These are phyloP conservation scores for Callosobruchus maculatus DNA, from an alignment of 2,888 invertebrate species.

Conservation along the genomic window DNA sequence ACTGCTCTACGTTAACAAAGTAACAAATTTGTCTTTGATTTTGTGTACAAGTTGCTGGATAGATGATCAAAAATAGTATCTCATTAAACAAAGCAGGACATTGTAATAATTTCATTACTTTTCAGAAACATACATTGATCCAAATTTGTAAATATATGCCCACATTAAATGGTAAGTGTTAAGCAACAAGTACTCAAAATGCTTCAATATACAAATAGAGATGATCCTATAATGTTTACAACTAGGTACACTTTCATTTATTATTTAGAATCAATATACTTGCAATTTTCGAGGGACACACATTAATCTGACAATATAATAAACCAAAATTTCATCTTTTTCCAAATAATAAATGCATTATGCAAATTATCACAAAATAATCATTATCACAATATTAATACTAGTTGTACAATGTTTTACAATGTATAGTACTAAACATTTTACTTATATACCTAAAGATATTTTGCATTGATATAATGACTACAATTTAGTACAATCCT, in stretches of 20 bases:
- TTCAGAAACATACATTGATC: too few relatives aligned
- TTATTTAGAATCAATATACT: neutral
- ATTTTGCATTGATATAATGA: slow-evolving; percentile 32
- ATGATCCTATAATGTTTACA: neutral
- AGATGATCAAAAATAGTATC: too few relatives aligned
- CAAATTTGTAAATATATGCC: neutral
- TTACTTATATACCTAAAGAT: slow-evolving; percentile 19
- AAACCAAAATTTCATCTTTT: neutral
- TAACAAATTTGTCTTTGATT: neutral
- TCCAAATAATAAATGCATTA: slow-evolving; percentile 17
- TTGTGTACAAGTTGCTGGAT: neutral
- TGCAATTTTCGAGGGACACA: neutral
- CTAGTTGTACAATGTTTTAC: slow-evolving; percentile 20
- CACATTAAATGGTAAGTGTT: neutral
- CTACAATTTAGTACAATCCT: neutral
- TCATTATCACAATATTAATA: slow-evolving; percentile 25
- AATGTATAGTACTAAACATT: slow-evolving; percentile 18
- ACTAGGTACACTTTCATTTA: neutral
- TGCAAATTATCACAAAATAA: slow-evolving; percentile 24
- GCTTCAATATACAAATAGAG: neutral
- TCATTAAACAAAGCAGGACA: too few relatives aligned
- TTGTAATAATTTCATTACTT: too few relatives aligned
- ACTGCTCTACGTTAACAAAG: neutral
- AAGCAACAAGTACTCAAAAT: neutral
- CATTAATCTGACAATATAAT: neutral